Conservation (phyloP, 2,797 vertebrate species). For the Nyctalus aviator region DNA sequence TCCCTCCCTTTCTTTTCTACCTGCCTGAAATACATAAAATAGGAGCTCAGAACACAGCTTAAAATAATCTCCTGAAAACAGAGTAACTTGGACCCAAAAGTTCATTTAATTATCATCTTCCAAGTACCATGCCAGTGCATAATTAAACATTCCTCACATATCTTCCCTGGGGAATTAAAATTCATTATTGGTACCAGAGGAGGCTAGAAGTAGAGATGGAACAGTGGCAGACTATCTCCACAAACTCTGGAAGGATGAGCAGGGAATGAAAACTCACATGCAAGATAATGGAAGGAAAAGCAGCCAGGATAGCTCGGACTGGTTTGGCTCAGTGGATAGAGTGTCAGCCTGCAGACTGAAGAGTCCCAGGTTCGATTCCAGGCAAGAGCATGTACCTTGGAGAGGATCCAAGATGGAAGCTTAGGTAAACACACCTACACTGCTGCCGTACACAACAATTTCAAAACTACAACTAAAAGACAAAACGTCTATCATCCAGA, state of each 20-base stretch:
- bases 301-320: neutral
- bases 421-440: no score
- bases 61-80: constrained; percentile 38
- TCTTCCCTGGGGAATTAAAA: constrained; percentile 68
- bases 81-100: constrained; percentile 59
- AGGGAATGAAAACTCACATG: constrained; percentile 5
- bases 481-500: no score
- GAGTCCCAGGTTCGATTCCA: no score
- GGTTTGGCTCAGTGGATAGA: no score
- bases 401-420: no score
- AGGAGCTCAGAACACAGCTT: constrained; percentile 60
- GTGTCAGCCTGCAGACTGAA: no score
- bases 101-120: constrained; percentile 70
- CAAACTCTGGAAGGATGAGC: neutral
- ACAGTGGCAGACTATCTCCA: constrained; percentile 47
- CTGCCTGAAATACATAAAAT: constrained; percentile 50
- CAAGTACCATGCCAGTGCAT: constrained; percentile 54
- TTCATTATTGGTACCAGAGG: constrained; percentile 46
- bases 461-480: no score
- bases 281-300: constrained; percentile 55
- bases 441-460: no score
- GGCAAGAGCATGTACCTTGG: no score
- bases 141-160: constrained; percentile 63
- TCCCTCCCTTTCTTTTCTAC: constrained; percentile 1
- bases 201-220: constrained; percentile 57